Evolutionary conservation across 2,797 vertebrate species (phyloP).

Genomic region (Ctenosaura bakeri): DNA sequence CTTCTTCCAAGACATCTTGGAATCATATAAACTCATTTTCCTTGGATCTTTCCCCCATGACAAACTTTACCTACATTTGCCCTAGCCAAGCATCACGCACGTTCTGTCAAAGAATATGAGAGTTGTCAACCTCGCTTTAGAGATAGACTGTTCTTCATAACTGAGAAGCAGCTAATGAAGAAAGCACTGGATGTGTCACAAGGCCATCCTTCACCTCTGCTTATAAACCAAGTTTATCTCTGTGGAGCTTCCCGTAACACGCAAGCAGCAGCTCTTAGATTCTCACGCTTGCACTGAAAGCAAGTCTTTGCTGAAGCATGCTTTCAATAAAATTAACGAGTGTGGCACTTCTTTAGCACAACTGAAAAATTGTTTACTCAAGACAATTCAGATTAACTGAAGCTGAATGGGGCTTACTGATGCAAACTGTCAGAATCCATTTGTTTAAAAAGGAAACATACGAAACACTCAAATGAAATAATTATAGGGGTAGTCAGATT

Average conservation of each 20-base stretch:
- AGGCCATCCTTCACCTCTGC: slow-evolving; percentile 8
- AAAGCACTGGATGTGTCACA: slow-evolving; percentile 26
- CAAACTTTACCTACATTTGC: slow-evolving; percentile 46
- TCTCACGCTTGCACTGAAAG: slow-evolving; percentile 50
- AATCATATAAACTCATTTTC: slow-evolving; percentile 20
- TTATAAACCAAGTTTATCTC: background rate
- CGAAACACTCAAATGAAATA: background rate
- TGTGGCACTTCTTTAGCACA: slow-evolving; percentile 35
- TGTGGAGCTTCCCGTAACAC: background rate
- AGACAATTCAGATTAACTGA: background rate
- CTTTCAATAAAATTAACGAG: slow-evolving; percentile 32
- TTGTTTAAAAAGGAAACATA: slow-evolving; percentile 3
- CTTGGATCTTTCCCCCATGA: slow-evolving; percentile 17
- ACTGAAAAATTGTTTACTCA: slow-evolving; percentile 37
- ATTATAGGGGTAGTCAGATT: no score
- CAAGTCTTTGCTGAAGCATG: background rate
- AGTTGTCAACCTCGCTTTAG: slow-evolving; percentile 14
- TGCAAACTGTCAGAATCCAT: slow-evolving; percentile 19
- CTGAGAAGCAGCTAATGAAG: slow-evolving; percentile 28
- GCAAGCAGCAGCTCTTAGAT: slow-evolving; percentile 19
- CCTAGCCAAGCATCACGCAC: slow-evolving; percentile 10
- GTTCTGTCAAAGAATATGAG: background rate
- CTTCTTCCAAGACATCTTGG: slow-evolving; percentile 39
- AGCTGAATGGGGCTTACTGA: slow-evolving; percentile 18
- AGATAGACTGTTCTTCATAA: slow-evolving; percentile 1